Base-by-base conservation (phyloP, 2,888 invertebrate species). In the Lapara coniferarum region DNA sequence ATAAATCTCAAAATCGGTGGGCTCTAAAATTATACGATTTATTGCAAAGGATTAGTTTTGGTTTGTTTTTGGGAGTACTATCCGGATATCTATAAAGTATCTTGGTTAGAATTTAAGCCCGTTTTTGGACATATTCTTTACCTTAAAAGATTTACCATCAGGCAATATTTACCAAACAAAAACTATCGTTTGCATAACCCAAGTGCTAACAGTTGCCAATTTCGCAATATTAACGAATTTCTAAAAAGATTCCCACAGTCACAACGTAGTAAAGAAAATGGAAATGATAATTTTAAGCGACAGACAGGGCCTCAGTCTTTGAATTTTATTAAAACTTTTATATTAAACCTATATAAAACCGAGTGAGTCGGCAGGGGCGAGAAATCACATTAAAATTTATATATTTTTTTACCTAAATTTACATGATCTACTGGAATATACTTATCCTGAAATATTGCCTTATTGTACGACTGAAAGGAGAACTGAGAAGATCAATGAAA, bases 261-360 rank as follows among this genome's bases (percentile, higher is more conserved):
- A 25, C 49, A 59, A 59, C 16, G 46, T 46, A 49, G 19, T 16
- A 19, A 49, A 63, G 59, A 59, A 63, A 63, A 63, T 49, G 63
- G 49, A 5, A 46, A 49, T 19, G 63, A 63, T 49, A 63, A 63
- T 63, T 63, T 63, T 49, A 49, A 63, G 46, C 63, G 63, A 19
- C 19, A 55, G 63, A 46, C 63, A 16, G 8, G 19, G 12, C 63
- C 46, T 49, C 49, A 46, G 63, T 46, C 49, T 63, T 63, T 63
- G 63, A 63, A 63, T 63, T 63, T 63, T 63, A 63, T 63, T 63
- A 63, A 63, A 63, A 63, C 63, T 63, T 63, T 63, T 63, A 63
- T 63, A 63, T 63, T 63, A 63, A 59, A 59, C 12, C 44, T 12
- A 46, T 16, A 46, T 19, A 16, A 59, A 63, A 49, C 37, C 3